Base-by-base conservation (phyloP, 2,797 vertebrate species). In the Iguana delicatissima region DNA sequence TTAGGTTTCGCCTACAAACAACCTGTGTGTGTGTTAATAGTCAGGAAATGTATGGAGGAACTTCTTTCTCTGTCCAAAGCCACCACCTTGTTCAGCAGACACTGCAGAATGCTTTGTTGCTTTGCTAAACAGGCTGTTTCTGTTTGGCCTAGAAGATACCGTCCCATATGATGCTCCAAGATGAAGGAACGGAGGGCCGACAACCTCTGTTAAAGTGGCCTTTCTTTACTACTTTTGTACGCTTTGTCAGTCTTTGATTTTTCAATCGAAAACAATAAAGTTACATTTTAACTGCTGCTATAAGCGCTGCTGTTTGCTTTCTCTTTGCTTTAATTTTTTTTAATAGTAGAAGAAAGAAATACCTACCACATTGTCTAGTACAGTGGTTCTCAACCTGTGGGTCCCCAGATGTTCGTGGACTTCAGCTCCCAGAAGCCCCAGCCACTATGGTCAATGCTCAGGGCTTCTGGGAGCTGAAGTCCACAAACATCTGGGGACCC, bases 171-270 rank as follows among this genome's bases (percentile, higher is more conserved):
- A 80, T 85, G 69, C 20, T 69, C 52, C 59, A 50, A 0, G 0
- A 82, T 29, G 50, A 91, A 88, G 90, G 85, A 92, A 59, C 0
- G 0, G 89, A 90, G 59, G 93, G 82, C 32, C 24, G 38, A 86
- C 62, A 1, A 0, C 24, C 91, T 93, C 94, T 96, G 93, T 91
- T 2, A 0, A 86, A 0, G 67, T 94, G 96, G 95, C 95, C 93
- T 96, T 96, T 87, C 85, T 92, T 94, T 94, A 94, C 82, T 95
- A 96, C 91, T 95, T 96, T 95, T 96, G 94, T 96, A 96, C 94
- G 89, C 91, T 92, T 95, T 93, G 14, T 91, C 57, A 92, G 82
- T 94, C 88, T 92, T 86, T 38, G 92, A 52, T 95, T 94, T 95
- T 91, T 92, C 87, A 93, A 86, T 91, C 83, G 52, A 83, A 83